Evolutionary conservation across 2,797 vertebrate species (phyloP).

Genomic region (Coreius guichenoti): DNA sequence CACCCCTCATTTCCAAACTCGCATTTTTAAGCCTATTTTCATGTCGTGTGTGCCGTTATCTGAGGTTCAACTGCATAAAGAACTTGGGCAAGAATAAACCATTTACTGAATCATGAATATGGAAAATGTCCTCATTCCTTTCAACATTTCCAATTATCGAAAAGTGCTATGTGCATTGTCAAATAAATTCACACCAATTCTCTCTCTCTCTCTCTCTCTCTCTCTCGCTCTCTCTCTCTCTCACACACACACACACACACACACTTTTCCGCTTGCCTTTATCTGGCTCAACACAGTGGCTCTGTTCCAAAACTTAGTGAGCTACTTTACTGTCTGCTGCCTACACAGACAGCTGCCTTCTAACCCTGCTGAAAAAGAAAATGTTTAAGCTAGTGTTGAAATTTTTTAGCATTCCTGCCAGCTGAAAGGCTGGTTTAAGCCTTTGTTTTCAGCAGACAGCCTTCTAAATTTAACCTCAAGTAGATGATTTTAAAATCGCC

Average conservation of each 20-base stretch:
- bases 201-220: not conserved
- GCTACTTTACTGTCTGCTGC: not conserved
- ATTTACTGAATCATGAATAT: slow-evolving; percentile 83
- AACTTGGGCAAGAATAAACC: slow-evolving; percentile 72
- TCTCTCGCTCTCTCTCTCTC: not conserved
- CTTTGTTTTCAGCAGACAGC: not conserved
- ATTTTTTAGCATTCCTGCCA: not conserved
- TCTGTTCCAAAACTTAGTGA: slow-evolving; percentile 23
- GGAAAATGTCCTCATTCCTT: slow-evolving; percentile 66
- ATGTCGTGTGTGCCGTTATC: slow-evolving; percentile 71
- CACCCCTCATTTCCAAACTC: slow-evolving; percentile 30
- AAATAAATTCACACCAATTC: slow-evolving; percentile 67
- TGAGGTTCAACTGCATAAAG: slow-evolving; percentile 74
- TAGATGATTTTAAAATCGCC: not conserved
- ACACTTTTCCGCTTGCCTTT: not conserved
- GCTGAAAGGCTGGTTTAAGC: not conserved
- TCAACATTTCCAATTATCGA: slow-evolving; percentile 76
- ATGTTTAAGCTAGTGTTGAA: not conserved
- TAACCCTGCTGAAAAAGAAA: not conserved
- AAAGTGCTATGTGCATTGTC: slow-evolving; percentile 77
- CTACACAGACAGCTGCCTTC: not conserved
- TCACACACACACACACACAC: no score
- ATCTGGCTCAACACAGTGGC: slow-evolving; percentile 4
- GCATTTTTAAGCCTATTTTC: slow-evolving; percentile 64
- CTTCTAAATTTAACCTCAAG: not conserved